Percentiles rank a stretch among this genome's conserved stretches.
phyloP scores from a whole-genome alignment of 2,888 invertebrate genomes.

The Drosophila histrio region DNA sequence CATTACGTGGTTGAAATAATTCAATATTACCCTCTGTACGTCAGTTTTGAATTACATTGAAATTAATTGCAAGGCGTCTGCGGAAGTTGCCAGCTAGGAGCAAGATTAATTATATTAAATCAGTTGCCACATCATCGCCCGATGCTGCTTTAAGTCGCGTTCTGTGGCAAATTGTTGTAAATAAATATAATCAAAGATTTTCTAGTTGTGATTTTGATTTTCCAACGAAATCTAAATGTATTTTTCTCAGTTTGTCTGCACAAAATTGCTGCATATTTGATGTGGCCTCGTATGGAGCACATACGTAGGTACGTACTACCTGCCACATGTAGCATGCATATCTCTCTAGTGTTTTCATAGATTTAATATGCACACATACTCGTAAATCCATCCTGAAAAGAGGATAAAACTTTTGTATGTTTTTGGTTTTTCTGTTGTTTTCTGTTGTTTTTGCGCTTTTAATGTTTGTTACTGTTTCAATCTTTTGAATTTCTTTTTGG shows the following conservation, averaged over 20 bases:
- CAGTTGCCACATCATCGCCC: neutral
- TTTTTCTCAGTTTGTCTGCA: slow-evolving; percentile 19
- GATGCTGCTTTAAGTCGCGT: neutral
- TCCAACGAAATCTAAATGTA: slow-evolving; percentile 7
- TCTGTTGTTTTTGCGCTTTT: slow-evolving; percentile 30
- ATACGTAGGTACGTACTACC: neutral
- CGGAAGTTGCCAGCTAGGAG: slow-evolving; percentile 45
- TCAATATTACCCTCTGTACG: too few species aligned
- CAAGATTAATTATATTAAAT: slow-evolving; percentile 33
- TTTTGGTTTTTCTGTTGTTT: neutral
- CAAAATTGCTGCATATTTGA: slow-evolving; percentile 56
- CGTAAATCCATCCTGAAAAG: slow-evolving; percentile 63
- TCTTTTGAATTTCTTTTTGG: slow-evolving; percentile 36
- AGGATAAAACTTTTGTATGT: slow-evolving; percentile 44
- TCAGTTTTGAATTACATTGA: slow-evolving; percentile 49
- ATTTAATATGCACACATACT: slow-evolving; percentile 71
- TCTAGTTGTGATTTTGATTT: slow-evolving; percentile 7
- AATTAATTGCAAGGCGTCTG: slow-evolving; percentile 62
- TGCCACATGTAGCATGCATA: slow-evolving; percentile 6
- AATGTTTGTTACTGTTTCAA: slow-evolving; percentile 56
- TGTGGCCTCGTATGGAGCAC: slow-evolving; percentile 16
- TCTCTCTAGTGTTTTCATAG: slow-evolving; percentile 48
- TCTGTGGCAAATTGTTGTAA: slow-evolving; percentile 13
- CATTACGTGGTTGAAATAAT: too few species aligned
- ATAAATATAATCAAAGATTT: slow-evolving; percentile 35